These are phyloP conservation scores for Hylomyscus alleni DNA, from an alignment of 2,797 vertebrate genomes.

Conservation along the genomic window DNA sequence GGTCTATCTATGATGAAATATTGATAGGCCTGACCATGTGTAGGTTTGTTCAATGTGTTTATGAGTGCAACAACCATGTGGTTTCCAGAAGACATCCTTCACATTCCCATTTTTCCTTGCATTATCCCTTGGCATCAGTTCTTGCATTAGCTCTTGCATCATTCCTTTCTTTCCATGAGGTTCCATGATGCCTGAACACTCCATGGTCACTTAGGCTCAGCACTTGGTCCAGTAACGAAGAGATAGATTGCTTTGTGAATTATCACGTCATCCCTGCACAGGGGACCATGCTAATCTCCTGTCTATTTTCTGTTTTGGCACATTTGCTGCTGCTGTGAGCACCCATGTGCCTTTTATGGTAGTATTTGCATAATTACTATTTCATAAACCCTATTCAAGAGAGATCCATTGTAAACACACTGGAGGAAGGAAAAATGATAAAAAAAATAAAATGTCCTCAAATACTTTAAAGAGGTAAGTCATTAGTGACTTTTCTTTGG, in stretches of 20 bases:
- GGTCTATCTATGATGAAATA: neutral
- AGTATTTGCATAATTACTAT: conserved; percentile 69
- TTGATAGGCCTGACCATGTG: too few relatives aligned
- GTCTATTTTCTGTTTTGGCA: neutral
- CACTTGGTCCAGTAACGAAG: neutral
- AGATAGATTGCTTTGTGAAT: neutral
- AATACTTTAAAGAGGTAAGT: neutral
- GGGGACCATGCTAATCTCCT: neutral
- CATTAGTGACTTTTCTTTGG: conserved; percentile 46
- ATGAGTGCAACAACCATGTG: neutral
- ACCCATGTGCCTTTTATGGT: conserved; percentile 76
- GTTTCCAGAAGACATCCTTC: neutral
- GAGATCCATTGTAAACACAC: neutral
- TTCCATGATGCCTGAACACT: neutral
- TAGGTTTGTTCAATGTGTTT: neutral
- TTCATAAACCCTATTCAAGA: conserved; percentile 74
- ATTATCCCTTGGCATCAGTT: neutral
- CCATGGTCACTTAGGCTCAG: neutral
- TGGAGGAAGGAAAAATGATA: too few relatives aligned
- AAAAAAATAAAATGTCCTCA: neutral
- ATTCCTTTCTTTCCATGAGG: neutral
- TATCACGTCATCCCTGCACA: neutral
- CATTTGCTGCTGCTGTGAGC: neutral
- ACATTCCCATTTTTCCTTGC: neutral
- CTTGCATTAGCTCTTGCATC: too few relatives aligned